These are phyloP conservation scores for Garrulus glandarius DNA, from an alignment of 2,797 vertebrate genomes.

Conservation along the genomic window DNA sequence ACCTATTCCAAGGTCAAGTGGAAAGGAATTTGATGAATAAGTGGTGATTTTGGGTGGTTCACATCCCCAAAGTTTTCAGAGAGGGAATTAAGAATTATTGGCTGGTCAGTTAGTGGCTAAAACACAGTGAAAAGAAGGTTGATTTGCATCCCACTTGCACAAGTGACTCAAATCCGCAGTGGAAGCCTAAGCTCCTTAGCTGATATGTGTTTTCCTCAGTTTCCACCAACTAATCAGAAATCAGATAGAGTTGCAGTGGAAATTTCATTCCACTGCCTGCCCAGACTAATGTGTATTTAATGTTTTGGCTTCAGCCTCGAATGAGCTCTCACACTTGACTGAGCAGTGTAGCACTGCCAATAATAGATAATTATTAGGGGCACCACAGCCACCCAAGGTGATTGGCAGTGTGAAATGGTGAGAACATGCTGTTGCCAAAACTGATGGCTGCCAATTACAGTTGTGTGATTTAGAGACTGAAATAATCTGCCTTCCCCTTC, in stretches of 20 bases:
- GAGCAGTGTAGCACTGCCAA: constrained; percentile 43
- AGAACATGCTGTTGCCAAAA: constrained; percentile 43
- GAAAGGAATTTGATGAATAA: constrained; percentile 31
- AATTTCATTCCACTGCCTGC: constrained; percentile 54
- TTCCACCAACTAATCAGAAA: constrained; percentile 52
- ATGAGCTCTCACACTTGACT: constrained; percentile 54
- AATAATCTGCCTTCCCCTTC: background rate
- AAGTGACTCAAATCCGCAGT: background rate
- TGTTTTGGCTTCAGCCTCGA: constrained; percentile 57
- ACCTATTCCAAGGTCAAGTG: constrained; percentile 48
- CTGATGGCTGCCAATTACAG: constrained; percentile 49
- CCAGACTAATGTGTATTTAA: constrained; percentile 64
- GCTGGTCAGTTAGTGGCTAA: background rate
- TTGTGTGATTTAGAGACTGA: constrained; percentile 39
- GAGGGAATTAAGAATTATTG: background rate
- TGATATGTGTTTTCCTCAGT: background rate
- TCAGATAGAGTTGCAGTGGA: constrained; percentile 45
- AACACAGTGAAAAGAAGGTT: background rate
- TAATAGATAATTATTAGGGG: constrained; percentile 62
- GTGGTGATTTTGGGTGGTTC: background rate
- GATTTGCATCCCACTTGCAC: background rate
- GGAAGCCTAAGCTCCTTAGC: background rate
- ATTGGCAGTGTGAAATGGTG: constrained; percentile 58
- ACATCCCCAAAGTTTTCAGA: background rate
- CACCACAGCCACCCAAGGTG: constrained; percentile 58